These are phyloP conservation scores for Pangasius krempfi DNA, from an alignment of 2,797 vertebrate genomes.

Conservation along the genomic window DNA sequence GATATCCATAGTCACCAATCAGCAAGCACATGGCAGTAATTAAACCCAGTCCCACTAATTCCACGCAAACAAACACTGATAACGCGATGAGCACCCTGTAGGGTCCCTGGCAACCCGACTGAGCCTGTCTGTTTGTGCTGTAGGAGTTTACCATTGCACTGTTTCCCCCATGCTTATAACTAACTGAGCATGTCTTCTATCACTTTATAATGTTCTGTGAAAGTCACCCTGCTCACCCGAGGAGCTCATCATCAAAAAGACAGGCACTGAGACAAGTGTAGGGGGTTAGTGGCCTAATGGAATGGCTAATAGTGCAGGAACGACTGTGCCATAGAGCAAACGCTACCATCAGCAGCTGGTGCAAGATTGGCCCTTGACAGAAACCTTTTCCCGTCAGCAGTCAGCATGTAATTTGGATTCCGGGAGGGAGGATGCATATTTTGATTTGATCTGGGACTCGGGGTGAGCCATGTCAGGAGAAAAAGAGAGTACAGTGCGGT, in stretches of 20 bases:
- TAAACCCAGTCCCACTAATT: constrained; percentile 64
- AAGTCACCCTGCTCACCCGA: constrained; percentile 40
- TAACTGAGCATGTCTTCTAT: constrained; percentile 30
- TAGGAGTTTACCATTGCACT: constrained; percentile 23
- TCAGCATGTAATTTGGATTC: constrained; percentile 49
- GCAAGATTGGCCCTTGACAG: constrained; percentile 35
- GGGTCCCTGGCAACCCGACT: constrained; percentile 42
- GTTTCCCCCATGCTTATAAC: constrained; percentile 12
- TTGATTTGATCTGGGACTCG: constrained; percentile 60
- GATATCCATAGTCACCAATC: constrained; percentile 64
- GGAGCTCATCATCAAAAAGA: constrained; percentile 32
- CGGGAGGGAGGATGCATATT: constrained; percentile 41
- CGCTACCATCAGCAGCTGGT: constrained; percentile 38
- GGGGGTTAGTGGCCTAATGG: constrained; percentile 18
- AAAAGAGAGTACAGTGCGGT: constrained; percentile 7
- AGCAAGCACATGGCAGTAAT: constrained; percentile 60
- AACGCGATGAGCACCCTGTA: constrained; percentile 45
- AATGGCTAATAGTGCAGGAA: constrained; percentile 38
- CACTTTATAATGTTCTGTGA: constrained; percentile 40
- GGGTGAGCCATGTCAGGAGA: constrained; percentile 38
- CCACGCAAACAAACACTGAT: constrained; percentile 61
- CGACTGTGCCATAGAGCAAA: constrained; percentile 35
- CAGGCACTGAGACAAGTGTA: constrained; percentile 29
- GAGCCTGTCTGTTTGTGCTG: constrained; percentile 27
- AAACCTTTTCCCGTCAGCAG: constrained; percentile 49